Evolutionary conservation across 2,113 vertebrate genomes (phyloP).

Genomic region (Elgaria multicarinata): DNA sequence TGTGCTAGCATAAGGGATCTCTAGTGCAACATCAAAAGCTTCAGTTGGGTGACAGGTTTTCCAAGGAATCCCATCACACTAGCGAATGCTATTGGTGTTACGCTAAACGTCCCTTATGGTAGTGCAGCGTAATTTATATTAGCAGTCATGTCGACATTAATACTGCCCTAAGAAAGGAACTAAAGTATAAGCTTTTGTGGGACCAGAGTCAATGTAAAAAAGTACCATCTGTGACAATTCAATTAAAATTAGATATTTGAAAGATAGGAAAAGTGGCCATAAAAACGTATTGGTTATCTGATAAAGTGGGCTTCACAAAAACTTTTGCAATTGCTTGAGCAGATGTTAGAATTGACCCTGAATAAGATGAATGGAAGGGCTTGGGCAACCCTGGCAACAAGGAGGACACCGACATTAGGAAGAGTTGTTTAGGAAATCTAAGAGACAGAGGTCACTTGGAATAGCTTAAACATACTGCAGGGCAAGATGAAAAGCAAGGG

Average conservation of each 20-base stretch:
- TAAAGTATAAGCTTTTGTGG: not conserved
- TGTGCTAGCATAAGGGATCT: too few species aligned
- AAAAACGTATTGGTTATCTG: not conserved
- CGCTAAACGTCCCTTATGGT: too few species aligned
- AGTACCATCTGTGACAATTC: not conserved
- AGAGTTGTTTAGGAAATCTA: not conserved
- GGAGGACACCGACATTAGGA: not conserved
- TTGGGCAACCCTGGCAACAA: not conserved
- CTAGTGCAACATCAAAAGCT: too few species aligned
- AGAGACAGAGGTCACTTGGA: not conserved
- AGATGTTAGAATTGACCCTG: too few species aligned
- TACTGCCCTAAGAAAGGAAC: not conserved
- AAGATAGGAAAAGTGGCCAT: not conserved
- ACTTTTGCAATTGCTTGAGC: conserved; percentile 12
- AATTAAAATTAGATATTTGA: not conserved
- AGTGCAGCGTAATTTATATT: too few species aligned
- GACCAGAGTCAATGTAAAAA: not conserved
- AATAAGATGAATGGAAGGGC: not conserved
- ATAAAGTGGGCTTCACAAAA: not conserved
- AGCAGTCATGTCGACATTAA: too few species aligned
- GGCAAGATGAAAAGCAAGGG: too few species aligned
- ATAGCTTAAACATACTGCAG: not conserved
- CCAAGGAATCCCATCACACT: too few species aligned
- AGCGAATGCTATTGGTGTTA: too few species aligned
- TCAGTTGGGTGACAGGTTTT: too few species aligned